phyloP scores from a whole-genome alignment of 2,888 invertebrate genomes.

The Chaitophorus viminalis region DNA sequence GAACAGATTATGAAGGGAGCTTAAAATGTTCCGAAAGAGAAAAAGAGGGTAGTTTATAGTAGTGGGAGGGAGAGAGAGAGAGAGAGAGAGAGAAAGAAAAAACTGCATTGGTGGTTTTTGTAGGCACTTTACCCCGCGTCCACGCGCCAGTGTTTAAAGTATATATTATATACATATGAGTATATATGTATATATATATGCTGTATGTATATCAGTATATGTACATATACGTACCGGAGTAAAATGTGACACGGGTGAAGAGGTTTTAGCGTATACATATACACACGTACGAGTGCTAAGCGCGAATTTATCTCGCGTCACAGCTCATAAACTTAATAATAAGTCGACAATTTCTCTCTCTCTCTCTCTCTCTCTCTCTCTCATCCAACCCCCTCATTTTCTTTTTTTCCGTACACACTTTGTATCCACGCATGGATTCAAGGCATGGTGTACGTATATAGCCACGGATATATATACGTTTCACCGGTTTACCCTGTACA shows the following conservation, averaged over 20 bases:
- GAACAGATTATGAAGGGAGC: constrained; percentile 35
- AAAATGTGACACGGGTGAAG: constrained; percentile 49
- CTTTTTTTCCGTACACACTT: no score
- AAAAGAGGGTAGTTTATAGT: background rate
- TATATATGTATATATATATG: background rate
- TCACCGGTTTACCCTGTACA: no score
- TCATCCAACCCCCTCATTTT: background rate
- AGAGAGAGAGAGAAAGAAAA: background rate
- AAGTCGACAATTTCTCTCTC: background rate
- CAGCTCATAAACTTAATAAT: constrained; percentile 54
- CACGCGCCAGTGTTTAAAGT: background rate
- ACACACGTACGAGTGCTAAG: background rate
- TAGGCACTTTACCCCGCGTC: constrained; percentile 17
- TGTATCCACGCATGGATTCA: no score
- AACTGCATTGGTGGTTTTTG: background rate
- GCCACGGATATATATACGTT: no score
- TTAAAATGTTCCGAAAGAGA: constrained; percentile 27
- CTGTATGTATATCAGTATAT: no score
- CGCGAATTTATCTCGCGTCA: constrained; percentile 49
- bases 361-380: background rate
- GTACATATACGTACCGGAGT: background rate
- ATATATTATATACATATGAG: background rate
- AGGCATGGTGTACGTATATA: no score
- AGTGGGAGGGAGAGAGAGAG: background rate
- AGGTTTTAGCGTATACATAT: constrained; percentile 2